Evolutionary conservation across 2,888 invertebrate species (phyloP).

Genomic region (Eilema depressum): DNA sequence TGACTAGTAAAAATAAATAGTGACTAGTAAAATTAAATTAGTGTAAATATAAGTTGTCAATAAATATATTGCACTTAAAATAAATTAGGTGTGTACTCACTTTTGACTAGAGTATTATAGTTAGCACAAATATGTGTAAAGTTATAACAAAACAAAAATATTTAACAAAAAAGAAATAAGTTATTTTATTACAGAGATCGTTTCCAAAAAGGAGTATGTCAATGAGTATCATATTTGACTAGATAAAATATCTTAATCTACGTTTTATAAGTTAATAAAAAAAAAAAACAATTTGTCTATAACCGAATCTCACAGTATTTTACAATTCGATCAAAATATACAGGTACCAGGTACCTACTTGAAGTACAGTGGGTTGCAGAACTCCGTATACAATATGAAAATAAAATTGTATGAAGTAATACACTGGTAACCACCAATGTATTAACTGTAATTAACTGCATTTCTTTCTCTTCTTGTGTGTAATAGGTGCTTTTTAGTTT

Average conservation of each 20-base stretch:
- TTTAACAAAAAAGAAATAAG: slow-evolving; percentile 58
- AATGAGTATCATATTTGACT: slow-evolving; percentile 54
- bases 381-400: too few relatives aligned
- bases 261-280: slow-evolving; percentile 37
- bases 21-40: slow-evolving; percentile 60
- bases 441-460: too few relatives aligned
- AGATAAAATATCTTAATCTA: slow-evolving; percentile 46
- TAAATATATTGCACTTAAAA: slow-evolving; percentile 80
- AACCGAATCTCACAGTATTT: slow-evolving; percentile 31
- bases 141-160: slow-evolving; percentile 56
- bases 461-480: too few relatives aligned
- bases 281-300: slow-evolving; percentile 38
- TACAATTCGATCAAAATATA: slow-evolving; percentile 40
- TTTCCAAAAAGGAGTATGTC: slow-evolving; percentile 48
- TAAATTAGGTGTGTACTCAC: slow-evolving; percentile 45
- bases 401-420: too few relatives aligned
- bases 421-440: too few relatives aligned
- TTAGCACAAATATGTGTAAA: slow-evolving; percentile 48
- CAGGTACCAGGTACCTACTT: slow-evolving; percentile 23
- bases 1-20: slow-evolving; percentile 35
- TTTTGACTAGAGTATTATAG: slow-evolving; percentile 60
- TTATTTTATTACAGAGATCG: slow-evolving; percentile 49
- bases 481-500: too few relatives aligned
- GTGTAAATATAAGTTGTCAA: slow-evolving; percentile 65
- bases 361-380: background rate